Evolutionary conservation across 2,888 invertebrate species (phyloP), one percentile per base, ranked within the genome.

Genomic region (Lasioglossum marginatum): DNA sequence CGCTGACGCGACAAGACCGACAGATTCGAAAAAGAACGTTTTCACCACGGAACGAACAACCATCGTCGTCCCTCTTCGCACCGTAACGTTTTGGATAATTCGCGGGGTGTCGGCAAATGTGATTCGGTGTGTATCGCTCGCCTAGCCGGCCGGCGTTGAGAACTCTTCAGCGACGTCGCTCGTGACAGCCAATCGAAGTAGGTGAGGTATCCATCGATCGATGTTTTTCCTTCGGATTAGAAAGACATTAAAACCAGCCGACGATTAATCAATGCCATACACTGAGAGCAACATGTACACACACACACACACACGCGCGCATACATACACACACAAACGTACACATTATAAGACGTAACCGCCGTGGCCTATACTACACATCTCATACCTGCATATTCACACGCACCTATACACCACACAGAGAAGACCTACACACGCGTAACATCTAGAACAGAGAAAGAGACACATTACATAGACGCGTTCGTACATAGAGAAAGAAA

Each of bases 61-160:
- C 34, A 68, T 63, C 63, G n/a, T n/a, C 79, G 63, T 71, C 75
- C 68, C 70, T 76, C 66, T 52, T 80, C 43, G 52, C 80, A 31
- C 27, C 52, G 40, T 75, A 77, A 45, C 57, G n/a, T 57, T 57
- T n/a, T n/a, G 57, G 12, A 43, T 57, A 77, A 81, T 70, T 76
- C 77, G 68, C 57, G 66, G 79, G 31, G 40, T 79, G 63, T 63
- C 31, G 63, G 63, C 63, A 19, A 63, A 63, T 63, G 63, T 48
- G 70, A 71, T 74, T 66, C 57, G 73, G 68, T 72, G 57, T 74
- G 88, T 91, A 94, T 94, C 93, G 93, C 92, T 93, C 91, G 94
- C 92, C 94, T 94, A 94, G 94, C 93, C 90, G 92, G 93, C 92
- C 89, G 88, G 88, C 92, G 94, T 93, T 93, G 93, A 92, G 86